Conservation (phyloP, 2,797 vertebrate genomes). For the Threskiornis aethiopicus region DNA sequence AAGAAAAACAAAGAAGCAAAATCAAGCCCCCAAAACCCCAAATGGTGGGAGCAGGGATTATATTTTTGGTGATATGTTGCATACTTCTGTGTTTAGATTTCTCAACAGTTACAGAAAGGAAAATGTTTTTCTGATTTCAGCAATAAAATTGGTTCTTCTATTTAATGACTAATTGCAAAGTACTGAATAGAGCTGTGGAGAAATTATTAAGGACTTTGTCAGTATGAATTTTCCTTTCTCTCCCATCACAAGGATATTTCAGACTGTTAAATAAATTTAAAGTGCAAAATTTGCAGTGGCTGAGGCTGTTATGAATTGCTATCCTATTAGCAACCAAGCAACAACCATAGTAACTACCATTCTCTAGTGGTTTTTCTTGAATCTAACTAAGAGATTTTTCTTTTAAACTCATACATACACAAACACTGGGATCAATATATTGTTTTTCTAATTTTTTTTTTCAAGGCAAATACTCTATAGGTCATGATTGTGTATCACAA, state of each 20-base stretch:
- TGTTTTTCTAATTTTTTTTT: neutral
- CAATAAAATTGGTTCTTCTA: neutral
- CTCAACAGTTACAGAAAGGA: neutral
- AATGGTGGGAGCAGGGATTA: neutral
- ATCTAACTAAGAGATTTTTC: neutral
- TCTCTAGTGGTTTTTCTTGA: neutral
- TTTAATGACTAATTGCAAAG: neutral
- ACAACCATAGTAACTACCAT: neutral
- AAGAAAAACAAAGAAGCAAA: neutral
- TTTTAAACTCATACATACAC: neutral
- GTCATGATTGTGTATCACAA: neutral
- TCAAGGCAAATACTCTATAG: neutral
- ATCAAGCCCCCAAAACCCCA: too few species aligned
- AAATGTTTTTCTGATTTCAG: neutral
- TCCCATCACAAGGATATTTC: neutral
- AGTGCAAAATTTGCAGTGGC: neutral
- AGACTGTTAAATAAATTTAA: slow-evolving; percentile 12
- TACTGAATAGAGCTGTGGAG: neutral
- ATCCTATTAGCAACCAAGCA: slow-evolving; percentile 19
- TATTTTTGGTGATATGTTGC: neutral
- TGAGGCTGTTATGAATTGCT: neutral
- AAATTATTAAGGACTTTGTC: neutral
- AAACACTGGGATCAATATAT: neutral
- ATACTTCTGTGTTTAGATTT: neutral
- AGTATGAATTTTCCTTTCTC: neutral